Conservation (phyloP, 2,113 vertebrate species). For the Marcusenius ussheri region DNA sequence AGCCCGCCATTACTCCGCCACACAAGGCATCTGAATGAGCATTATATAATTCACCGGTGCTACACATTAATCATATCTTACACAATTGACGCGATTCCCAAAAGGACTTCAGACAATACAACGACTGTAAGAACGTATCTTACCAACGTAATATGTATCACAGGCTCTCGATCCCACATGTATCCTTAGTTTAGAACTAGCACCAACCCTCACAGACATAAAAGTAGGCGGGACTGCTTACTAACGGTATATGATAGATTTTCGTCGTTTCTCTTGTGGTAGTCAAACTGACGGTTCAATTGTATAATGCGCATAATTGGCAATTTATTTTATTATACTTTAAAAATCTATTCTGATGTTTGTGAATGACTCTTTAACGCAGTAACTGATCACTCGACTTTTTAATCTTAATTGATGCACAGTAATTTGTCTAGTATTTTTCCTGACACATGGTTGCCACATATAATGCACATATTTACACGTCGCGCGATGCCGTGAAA, state of each 20-base stretch:
- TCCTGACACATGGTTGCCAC: background rate
- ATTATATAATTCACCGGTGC: background rate
- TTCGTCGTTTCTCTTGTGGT: background rate
- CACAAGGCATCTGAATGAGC: background rate
- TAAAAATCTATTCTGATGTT: background rate
- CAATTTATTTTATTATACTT: background rate
- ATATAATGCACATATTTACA: background rate
- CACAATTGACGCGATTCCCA: background rate
- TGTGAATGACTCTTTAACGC: background rate
- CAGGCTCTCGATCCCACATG: conserved; percentile 13
- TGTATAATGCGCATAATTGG: background rate
- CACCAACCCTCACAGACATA: background rate
- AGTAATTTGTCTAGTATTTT: background rate
- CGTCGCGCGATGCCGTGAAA: background rate
- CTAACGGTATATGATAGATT: background rate
- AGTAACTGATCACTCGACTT: background rate
- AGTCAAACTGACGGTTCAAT: background rate
- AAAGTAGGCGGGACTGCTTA: background rate
- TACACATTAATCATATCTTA: background rate
- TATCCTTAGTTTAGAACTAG: conserved; percentile 9
- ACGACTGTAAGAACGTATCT: background rate
- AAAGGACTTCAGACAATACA: background rate
- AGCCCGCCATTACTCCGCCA: conserved; percentile 23
- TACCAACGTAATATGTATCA: background rate
- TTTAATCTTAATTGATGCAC: background rate